phyloP scores from a whole-genome alignment of 1,140 invertebrate species.

The Drosophila suzukii region DNA sequence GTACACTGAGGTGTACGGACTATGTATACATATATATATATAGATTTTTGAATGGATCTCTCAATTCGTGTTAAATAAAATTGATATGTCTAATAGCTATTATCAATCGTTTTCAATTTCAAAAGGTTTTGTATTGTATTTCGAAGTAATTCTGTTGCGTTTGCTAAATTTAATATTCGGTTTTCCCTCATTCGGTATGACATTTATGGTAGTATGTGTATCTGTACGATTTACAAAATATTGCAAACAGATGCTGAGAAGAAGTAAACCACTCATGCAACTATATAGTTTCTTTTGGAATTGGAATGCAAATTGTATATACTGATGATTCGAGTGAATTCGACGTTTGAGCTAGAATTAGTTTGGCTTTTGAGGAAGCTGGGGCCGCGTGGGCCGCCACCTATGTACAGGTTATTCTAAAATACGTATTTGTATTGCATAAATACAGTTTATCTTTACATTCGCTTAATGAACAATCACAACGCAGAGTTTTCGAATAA shows the following conservation, averaged over 20 bases:
- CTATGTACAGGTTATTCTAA: constrained; percentile 35
- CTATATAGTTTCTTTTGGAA: constrained; percentile 20
- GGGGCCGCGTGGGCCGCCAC: constrained; percentile 3
- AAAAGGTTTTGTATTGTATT: constrained; percentile 70
- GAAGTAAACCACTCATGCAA: constrained; percentile 30
- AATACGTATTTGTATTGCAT: constrained; percentile 54
- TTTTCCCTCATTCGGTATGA: constrained; percentile 23
- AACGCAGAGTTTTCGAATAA: constrained; percentile 84
- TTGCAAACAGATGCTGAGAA: constrained; percentile 43
- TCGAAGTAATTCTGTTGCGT: constrained; percentile 69
- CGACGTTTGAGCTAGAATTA: constrained; percentile 35
- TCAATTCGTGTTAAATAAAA: constrained; percentile 65
- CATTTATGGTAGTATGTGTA: constrained; percentile 38
- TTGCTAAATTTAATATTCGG: constrained; percentile 27
- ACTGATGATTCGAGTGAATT: constrained; percentile 40
- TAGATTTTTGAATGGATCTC: constrained; percentile 29
- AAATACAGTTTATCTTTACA: constrained; percentile 60
- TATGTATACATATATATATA: constrained; percentile 35
- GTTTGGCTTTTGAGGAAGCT: constrained; percentile 14
- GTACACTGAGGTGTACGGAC: constrained; percentile 21
- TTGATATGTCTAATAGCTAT: constrained; percentile 85
- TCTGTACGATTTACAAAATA: constrained; percentile 48
- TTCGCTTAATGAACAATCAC: constrained; percentile 84
- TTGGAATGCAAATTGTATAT: constrained; percentile 51
- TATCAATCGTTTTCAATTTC: constrained; percentile 84